phyloP scores from a whole-genome alignment of 2,113 vertebrate species.

The Oreochromis spilurus region DNA sequence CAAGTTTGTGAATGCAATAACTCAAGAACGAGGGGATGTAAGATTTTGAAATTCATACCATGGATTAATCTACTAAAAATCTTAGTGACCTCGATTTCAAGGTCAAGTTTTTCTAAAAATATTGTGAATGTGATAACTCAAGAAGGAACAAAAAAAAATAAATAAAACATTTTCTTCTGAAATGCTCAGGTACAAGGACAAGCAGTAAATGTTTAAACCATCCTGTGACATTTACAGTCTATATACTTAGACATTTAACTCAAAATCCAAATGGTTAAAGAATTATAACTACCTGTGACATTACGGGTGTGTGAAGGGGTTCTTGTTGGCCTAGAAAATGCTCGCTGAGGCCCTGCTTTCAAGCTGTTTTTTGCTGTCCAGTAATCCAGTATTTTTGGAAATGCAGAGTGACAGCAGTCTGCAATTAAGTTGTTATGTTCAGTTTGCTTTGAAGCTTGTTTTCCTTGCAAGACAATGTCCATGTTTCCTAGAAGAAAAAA shows the following conservation, averaged over 20 bases:
- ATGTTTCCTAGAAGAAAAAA: neutral
- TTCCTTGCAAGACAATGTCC: neutral
- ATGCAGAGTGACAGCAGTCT: neutral
- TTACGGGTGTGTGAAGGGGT: neutral
- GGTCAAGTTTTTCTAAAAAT: neutral
- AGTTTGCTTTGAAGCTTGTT: slow-evolving; percentile 22
- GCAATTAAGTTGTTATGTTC: slow-evolving; percentile 7
- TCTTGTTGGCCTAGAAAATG: neutral
- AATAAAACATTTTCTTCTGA: neutral
- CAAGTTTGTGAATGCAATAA: neutral
- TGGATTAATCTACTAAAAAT: neutral
- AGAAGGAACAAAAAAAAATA: neutral
- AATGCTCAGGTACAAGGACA: neutral
- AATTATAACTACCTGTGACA: neutral
- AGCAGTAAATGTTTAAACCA: neutral
- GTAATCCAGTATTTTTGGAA: neutral
- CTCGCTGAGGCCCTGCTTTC: neutral
- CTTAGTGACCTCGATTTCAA: neutral
- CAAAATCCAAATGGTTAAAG: neutral
- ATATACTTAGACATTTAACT: neutral
- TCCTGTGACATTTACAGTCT: neutral
- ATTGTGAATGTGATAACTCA: neutral
- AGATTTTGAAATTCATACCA: neutral
- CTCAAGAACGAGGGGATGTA: neutral
- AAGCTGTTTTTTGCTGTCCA: neutral